phyloP scores from a whole-genome alignment of 2,113 vertebrate species.

The Taurulus bubalis region DNA sequence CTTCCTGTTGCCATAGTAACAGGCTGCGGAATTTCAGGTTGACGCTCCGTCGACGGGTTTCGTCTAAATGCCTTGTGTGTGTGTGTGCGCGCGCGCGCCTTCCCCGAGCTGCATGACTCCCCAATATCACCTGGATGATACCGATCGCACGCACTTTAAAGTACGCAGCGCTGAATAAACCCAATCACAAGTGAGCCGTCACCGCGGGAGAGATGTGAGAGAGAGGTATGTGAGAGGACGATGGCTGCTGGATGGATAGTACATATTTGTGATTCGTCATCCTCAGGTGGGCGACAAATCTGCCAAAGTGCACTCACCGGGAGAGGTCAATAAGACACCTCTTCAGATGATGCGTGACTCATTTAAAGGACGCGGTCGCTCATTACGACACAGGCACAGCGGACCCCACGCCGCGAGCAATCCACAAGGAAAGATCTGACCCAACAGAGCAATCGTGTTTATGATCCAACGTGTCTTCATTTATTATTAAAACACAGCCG shows the following conservation, averaged over 20 bases:
- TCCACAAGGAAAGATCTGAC: not conserved
- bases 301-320: constrained; percentile 24
- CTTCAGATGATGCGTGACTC: constrained; percentile 14
- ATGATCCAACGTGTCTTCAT: not conserved
- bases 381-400: not conserved
- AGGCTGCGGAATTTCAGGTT: constrained; percentile 70
- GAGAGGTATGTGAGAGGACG: constrained; percentile 23
- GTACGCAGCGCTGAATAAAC: constrained; percentile 37
- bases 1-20: constrained; percentile 85
- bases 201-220: too few species aligned
- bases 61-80: constrained; percentile 47
- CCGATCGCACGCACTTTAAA: constrained; percentile 7
- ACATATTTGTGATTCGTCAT: constrained; percentile 41
- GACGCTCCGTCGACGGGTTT: constrained; percentile 48
- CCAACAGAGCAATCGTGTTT: not conserved
- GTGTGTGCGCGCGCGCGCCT: constrained; percentile 18
- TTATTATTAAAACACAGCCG: constrained; percentile 48
- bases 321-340: constrained; percentile 26
- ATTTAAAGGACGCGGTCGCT: not conserved
- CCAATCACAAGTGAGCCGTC: constrained; percentile 39
- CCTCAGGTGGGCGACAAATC: constrained; percentile 44
- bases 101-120: constrained; percentile 47
- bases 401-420: not conserved
- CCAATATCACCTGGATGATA: constrained; percentile 51
- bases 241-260: constrained; percentile 32